Evolutionary conservation across 2,113 vertebrate species (phyloP).

Genomic region (Heterotilapia buettikoferi): DNA sequence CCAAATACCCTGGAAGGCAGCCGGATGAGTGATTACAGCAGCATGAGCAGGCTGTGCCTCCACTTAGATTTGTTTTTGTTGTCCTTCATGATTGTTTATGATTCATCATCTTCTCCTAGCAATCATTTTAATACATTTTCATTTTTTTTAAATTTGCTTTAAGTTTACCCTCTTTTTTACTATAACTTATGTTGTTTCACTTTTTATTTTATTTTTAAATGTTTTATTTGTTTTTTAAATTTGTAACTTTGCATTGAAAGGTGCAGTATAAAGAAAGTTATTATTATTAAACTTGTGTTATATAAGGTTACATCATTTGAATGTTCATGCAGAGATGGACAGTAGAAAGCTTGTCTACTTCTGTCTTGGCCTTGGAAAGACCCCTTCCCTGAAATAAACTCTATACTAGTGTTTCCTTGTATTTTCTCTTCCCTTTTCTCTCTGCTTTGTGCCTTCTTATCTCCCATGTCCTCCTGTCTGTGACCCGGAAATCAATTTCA

Average conservation of each 20-base stretch:
- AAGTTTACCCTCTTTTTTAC: not conserved
- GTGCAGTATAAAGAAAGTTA: not conserved
- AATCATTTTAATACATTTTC: not conserved
- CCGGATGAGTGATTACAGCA: not conserved
- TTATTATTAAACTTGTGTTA: not conserved
- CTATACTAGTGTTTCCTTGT: not conserved
- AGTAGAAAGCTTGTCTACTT: not conserved
- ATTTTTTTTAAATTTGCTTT: accelerated
- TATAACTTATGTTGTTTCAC: not conserved
- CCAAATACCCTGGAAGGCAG: not conserved
- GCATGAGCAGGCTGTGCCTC: not conserved
- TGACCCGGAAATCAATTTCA: not conserved
- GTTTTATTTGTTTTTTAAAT: not conserved
- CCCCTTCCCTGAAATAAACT: not conserved
- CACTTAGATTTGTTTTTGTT: not conserved
- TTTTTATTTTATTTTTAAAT: not conserved
- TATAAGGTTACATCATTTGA: not conserved
- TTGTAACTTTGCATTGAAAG: not conserved
- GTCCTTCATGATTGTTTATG: not conserved
- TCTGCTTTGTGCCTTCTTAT: not conserved
- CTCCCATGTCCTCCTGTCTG: not conserved
- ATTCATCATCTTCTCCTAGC: not conserved
- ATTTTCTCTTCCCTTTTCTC: not conserved
- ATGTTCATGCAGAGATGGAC: not conserved
- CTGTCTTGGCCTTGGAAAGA: not conserved